phyloP scores from a whole-genome alignment of 2,797 vertebrate genomes.

The Hydrolagus colliei region DNA sequence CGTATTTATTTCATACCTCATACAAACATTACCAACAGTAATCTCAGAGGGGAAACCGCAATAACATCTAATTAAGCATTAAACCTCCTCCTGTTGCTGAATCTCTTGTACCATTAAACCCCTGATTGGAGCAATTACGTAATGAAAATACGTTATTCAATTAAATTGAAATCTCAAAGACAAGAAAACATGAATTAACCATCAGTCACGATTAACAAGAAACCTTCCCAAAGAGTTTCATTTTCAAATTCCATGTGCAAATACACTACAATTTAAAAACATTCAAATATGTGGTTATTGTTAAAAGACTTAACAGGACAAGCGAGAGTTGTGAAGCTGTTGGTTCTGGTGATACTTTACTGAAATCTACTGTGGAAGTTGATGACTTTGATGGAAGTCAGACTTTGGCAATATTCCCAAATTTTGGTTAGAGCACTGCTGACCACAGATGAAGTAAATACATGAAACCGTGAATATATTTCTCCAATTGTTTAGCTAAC shows the following conservation, averaged over 20 bases:
- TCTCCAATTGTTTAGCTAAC: too few relatives aligned
- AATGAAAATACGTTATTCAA: neutral
- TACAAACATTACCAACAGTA: neutral
- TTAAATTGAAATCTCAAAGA: neutral
- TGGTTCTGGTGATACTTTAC: too few relatives aligned
- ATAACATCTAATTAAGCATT: conserved; percentile 2
- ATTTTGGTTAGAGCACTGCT: too few relatives aligned
- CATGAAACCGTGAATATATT: too few relatives aligned
- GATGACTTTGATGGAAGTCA: too few relatives aligned
- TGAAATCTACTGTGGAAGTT: too few relatives aligned
- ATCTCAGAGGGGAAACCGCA: neutral
- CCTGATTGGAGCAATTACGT: neutral
- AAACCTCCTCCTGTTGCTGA: neutral
- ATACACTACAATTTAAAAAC: too few relatives aligned
- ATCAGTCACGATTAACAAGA: neutral
- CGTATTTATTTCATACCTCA: neutral
- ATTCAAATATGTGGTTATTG: too few relatives aligned
- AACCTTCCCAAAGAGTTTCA: neutral
- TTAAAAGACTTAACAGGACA: too few relatives aligned
- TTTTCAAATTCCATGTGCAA: neutral
- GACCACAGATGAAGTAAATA: too few relatives aligned
- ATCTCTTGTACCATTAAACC: neutral
- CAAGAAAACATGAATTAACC: neutral
- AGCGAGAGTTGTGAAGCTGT: too few relatives aligned
- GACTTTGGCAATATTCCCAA: too few relatives aligned